Evolutionary conservation across 1,140 invertebrate genomes (phyloP).

Genomic region (Yoshiicerus persimilis): DNA sequence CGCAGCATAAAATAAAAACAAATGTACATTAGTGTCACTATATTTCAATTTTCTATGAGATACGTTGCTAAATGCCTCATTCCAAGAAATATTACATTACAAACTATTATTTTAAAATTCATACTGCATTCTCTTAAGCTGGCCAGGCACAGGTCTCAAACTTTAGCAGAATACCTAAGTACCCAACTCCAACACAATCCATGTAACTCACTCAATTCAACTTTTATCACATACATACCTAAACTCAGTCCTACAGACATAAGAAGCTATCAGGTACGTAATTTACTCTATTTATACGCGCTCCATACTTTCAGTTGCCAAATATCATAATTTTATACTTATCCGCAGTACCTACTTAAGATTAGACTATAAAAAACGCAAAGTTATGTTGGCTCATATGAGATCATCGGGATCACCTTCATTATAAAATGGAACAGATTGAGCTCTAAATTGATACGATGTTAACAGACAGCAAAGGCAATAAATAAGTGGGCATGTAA

Average conservation of each 20-base stretch:
- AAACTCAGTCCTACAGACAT: background rate
- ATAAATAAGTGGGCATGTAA: background rate
- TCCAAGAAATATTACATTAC: background rate
- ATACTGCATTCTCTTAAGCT: conserved; percentile 1
- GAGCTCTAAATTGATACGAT: background rate
- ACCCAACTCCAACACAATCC: background rate
- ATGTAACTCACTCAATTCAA: background rate
- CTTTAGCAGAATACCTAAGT: background rate
- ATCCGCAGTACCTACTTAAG: background rate
- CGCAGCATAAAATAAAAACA: background rate
- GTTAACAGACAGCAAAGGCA: background rate
- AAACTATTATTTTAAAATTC: conserved; percentile 16
- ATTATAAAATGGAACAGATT: background rate
- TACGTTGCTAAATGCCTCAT: background rate
- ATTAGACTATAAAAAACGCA: no score
- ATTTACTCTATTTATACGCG: background rate
- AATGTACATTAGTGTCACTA: conserved; percentile 27
- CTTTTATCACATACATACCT: background rate
- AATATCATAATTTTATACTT: background rate
- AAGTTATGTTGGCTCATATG: no score
- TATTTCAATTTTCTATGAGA: conserved; percentile 12
- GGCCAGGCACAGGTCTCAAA: background rate
- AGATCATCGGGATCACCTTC: background rate
- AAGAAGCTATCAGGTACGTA: no score
- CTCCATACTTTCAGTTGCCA: background rate